phyloP scores from a whole-genome alignment of 2,113 vertebrate genomes.

The Podilymbus podiceps region DNA sequence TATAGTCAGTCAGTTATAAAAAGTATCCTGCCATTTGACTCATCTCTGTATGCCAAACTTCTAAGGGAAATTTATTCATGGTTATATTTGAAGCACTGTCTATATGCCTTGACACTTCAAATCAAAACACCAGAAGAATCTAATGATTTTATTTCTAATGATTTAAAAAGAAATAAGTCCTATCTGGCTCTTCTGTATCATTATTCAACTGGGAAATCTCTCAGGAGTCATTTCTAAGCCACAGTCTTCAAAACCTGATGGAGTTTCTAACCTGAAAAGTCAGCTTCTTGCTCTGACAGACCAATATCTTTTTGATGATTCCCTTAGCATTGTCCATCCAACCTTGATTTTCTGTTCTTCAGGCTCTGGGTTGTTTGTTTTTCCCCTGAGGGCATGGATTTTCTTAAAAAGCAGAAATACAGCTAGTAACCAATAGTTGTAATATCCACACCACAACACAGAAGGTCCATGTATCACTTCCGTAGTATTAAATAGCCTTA shows the following conservation, averaged over 20 bases:
- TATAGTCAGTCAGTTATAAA: conserved; percentile 23
- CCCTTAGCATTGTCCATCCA: background rate
- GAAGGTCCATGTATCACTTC: background rate
- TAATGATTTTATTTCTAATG: conserved; percentile 21
- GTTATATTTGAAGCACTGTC: conserved; percentile 19
- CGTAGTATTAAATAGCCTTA: background rate
- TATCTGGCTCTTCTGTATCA: background rate
- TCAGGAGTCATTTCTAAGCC: background rate
- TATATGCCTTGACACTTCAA: conserved; percentile 6
- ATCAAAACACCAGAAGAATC: conserved; percentile 25
- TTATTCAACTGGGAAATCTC: background rate
- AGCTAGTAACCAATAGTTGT: background rate
- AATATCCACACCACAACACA: background rate
- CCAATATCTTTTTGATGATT: background rate
- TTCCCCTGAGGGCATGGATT: background rate
- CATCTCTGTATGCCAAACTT: conserved; percentile 4
- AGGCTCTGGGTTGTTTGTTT: background rate
- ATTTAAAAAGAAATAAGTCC: background rate
- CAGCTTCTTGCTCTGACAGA: background rate
- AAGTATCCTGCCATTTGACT: conserved; percentile 43
- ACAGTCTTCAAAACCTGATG: background rate
- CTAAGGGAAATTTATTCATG: conserved; percentile 4
- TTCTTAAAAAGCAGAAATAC: background rate
- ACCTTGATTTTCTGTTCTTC: background rate
- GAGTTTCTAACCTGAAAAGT: background rate